Conservation (phyloP, 2,113 vertebrate genomes). For the Dicrurus megarhynchus region DNA sequence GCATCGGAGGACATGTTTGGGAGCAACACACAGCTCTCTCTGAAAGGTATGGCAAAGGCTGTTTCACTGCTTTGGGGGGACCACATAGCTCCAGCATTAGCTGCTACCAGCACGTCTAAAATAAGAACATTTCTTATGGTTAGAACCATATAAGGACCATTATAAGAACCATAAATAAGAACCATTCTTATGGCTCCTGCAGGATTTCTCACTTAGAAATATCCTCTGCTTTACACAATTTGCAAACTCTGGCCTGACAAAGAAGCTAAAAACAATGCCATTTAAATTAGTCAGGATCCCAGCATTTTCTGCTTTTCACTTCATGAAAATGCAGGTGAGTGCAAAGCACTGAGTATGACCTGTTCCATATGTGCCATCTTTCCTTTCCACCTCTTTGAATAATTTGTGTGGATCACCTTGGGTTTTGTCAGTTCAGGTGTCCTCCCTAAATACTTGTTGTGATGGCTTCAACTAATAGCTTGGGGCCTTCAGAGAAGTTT, state of each 20-base stretch:
- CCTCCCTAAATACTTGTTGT: background rate
- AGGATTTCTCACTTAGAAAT: background rate
- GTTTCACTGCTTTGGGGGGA: background rate
- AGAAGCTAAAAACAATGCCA: background rate
- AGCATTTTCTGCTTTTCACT: background rate
- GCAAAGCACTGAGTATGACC: background rate
- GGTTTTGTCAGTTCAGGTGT: background rate
- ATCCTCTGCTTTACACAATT: background rate
- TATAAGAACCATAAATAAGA: too few relatives aligned
- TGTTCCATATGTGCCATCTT: background rate
- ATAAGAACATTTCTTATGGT: background rate
- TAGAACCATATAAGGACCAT: too few relatives aligned
- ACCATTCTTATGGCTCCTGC: background rate
- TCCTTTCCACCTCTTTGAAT: background rate
- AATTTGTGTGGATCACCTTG: background rate
- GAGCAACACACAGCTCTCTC: constrained; percentile 75
- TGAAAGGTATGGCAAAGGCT: constrained; percentile 74
- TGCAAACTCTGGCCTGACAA: background rate
- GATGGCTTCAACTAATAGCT: background rate
- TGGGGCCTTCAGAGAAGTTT: background rate
- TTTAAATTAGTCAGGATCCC: background rate
- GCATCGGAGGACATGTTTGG: constrained; percentile 83
- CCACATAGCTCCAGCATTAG: background rate
- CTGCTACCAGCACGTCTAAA: background rate
- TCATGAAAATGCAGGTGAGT: background rate